These are phyloP conservation scores for Caiman crocodilus DNA, from an alignment of 2,797 vertebrate species.

Conservation along the genomic window DNA sequence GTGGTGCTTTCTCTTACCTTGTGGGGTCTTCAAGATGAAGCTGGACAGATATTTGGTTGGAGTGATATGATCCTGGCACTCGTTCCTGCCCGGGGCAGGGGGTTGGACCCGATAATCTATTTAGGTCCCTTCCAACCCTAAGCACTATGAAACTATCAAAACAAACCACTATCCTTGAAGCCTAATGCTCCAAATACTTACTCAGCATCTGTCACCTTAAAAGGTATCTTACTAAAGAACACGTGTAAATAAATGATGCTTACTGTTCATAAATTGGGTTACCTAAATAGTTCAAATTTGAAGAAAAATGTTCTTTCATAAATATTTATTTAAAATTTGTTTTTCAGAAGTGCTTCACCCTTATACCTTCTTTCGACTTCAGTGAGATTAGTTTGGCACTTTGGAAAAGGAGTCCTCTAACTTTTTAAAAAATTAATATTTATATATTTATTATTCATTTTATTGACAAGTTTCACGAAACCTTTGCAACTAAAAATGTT, in stretches of 20 bases:
- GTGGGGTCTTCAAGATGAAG: too few relatives aligned
- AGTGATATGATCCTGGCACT: too few relatives aligned
- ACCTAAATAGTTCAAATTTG: fast-evolving
- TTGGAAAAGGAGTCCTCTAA: background rate
- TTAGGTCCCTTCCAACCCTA: too few relatives aligned
- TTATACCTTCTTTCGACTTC: background rate
- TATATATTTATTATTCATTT: too few relatives aligned
- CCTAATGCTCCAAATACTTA: background rate
- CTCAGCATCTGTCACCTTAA: background rate
- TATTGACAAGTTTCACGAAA: background rate
- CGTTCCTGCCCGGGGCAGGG: too few relatives aligned
- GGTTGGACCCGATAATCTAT: too few relatives aligned
- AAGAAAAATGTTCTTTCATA: background rate
- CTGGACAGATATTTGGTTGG: too few relatives aligned
- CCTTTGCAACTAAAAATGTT: background rate
- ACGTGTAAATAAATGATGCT: background rate
- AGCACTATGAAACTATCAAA: too few relatives aligned
- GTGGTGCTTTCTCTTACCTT: too few relatives aligned
- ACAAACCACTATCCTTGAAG: background rate
- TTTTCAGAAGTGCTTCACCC: background rate
- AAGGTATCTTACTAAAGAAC: background rate
- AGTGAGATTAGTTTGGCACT: background rate
- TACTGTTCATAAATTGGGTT: background rate
- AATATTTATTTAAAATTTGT: background rate
- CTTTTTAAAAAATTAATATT: background rate